Evolutionary conservation across 2,113 vertebrate genomes (phyloP), one percentile per base, ranked within the genome.

Genomic region (Lagopus leucura): DNA sequence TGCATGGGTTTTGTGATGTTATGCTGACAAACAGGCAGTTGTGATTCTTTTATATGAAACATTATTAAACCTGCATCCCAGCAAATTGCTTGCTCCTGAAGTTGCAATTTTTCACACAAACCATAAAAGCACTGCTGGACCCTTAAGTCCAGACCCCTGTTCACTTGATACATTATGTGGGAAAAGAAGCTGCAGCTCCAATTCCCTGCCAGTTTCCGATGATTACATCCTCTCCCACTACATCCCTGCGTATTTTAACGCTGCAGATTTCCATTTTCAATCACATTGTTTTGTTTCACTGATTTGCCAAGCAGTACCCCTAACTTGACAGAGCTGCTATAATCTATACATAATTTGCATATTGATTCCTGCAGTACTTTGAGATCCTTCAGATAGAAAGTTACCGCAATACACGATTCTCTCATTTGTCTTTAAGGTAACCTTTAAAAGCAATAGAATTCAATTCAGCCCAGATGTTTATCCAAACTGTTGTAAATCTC

Each of bases 41-140:
- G 61, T 66, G 64, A 71, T 91, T 78, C 85, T 67, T 86, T 80
- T 86, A 4, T 38, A 60, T 32, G 73, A 91, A 89, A 77, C 65
- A 61, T 90, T 94, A 96, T 83, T 96, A 94, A 93, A 92, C 84
- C 91, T 93, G 64, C 89, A 91, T 92, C 34, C 82, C 75, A 78
- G 82, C 30, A 92, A 90, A 93, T 65, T 91, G 89, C 90, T 88
- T 78, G 55, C 86, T 65, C 79, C 79, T 27, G 55, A 27, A 86
- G 75, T 20, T 81, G 82, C 91, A 91, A 89, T 89, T 94, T 95
- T 91, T 94, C 91, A 88, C 34, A 78, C 10, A 81, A 92, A 64
- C 58, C 82, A 65, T 78, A 95, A 94, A 91, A 24, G 52, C 60
- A 61, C 64, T 85, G 85, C 74, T 52, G 52, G 89, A 65, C 52